Conservation (phyloP, 2,888 invertebrate species). For the Choreutis nemorana region DNA sequence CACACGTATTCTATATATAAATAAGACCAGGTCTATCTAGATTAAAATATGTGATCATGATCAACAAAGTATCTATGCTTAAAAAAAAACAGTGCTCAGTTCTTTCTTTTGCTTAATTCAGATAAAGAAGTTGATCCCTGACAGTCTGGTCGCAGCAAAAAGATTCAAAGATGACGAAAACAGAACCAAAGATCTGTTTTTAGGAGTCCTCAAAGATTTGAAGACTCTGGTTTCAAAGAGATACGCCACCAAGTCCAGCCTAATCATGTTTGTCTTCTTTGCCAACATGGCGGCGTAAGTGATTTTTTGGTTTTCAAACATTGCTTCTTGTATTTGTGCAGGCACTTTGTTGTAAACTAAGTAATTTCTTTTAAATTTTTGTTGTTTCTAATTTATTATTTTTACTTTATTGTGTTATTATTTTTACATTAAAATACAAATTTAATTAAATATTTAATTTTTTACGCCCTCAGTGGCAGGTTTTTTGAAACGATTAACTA, state of each 20-base stretch:
- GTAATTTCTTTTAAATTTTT: neutral
- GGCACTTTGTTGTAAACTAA: neutral
- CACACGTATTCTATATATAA: no score
- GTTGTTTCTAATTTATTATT: neutral
- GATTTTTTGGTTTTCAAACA: no score
- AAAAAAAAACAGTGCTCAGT: no score
- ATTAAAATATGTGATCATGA: no score
- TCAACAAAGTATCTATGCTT: no score
- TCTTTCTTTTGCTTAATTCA: no score
- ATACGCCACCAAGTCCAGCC: conserved; percentile 41
- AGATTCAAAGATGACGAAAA: conserved; percentile 32
- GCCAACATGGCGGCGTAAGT: conserved; percentile 62
- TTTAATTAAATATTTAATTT: no score
- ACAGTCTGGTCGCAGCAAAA: conserved; percentile 40
- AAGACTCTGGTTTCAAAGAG: conserved; percentile 45
- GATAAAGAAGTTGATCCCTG: conserved; percentile 47
- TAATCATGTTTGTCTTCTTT: conserved; percentile 52
- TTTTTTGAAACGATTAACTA: no score
- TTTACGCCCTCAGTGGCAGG: no score
- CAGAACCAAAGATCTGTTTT: conserved; percentile 38
- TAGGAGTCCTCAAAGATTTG: conserved; percentile 44
- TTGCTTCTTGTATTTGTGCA: no score
- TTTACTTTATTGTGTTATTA: neutral
- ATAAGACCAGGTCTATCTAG: no score
- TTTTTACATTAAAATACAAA: no score